Evolutionary conservation across 2,113 vertebrate species (phyloP), one percentile per base, ranked within the genome.

Genomic region (Hiodon tergisus): DNA sequence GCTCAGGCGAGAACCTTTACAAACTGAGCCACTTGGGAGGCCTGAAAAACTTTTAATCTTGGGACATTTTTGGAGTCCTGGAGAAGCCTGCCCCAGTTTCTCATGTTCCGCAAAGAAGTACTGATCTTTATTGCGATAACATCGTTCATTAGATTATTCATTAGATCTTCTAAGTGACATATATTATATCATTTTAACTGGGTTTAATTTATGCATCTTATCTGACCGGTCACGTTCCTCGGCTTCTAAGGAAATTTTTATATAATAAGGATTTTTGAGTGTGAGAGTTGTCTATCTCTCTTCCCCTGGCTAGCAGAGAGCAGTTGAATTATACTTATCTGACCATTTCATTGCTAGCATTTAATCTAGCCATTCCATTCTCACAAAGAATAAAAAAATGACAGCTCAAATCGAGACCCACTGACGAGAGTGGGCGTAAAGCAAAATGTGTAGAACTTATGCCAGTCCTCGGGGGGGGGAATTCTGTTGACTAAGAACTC

Each of bases 291-390:
- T 73, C 60, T 50, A 65, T 73, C 17, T 5, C 0, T 17, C 1
- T 13, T 16, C 51, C 17, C 48, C 16, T 17, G 16, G 46, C 67
- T 6, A 13, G 13, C 14, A 50, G 67, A 17, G 52, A 46, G 6
- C 54, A 60, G 46, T 70, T 55, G 16, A 70, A 57, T 47, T 31
- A 70, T 58, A 70, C 53, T 70, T 10, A 31, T 58, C 17, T 57
- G 16, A 3, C 58, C 14, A 31, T 59, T 59, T 5, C 14, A 59
- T 59, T 59, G 9, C 3, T 59, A 59, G 14, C 14, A 14, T 59
- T 59, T 59, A 59, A 59, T 59, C 58, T 59, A 14, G 3, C 14
- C 58, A 59, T 59, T 17, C 17, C 52, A 53, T 69, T 54, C 67
- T 16, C 52, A 5, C 16, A 54, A 53, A 31, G 14, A 31, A 69